Percentiles rank a stretch among this genome's conserved stretches.
Conservation (phyloP, 2,888 invertebrate species). For the Latheticus oryzae region DNA sequence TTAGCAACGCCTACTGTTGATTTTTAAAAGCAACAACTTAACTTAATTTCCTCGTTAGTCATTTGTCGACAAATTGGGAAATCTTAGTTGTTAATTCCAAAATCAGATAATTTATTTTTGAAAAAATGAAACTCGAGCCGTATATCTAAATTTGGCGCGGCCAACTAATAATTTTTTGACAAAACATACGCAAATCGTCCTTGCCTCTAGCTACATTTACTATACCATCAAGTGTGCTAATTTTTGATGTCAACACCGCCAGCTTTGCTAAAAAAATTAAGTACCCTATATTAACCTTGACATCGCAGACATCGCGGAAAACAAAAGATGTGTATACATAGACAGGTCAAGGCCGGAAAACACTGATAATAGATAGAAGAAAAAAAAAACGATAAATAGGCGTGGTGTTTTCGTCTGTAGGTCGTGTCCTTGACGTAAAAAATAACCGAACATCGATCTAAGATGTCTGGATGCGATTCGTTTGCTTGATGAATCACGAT, state of each 20-base stretch:
- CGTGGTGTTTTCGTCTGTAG: background rate
- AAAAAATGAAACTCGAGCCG: constrained; percentile 14
- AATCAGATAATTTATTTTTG: no score
- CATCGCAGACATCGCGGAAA: constrained; percentile 7
- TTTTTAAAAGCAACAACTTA: no score
- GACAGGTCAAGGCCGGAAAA: constrained; percentile 19
- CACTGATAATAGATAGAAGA: constrained; percentile 9
- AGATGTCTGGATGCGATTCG: constrained; percentile 20
- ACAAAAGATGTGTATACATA: no score
- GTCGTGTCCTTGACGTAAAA: constrained; percentile 14
- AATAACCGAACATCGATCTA: constrained; percentile 15
- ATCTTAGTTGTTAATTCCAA: no score
- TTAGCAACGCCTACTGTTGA: no score
- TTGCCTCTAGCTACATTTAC: constrained; percentile 23
- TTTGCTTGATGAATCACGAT: constrained; percentile 24
- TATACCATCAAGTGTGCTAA: constrained; percentile 10
- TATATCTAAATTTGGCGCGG: constrained; percentile 10
- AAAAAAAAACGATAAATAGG: background rate
- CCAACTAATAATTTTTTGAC: constrained; percentile 17
- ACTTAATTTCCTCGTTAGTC: no score
- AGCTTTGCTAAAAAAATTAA: no score
- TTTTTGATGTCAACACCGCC: constrained; percentile 12
- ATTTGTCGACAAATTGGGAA: no score
- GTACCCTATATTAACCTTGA: no score
- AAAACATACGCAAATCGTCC: constrained; percentile 15